Base-by-base conservation (phyloP, 2,888 invertebrate genomes). In the Auanema sp. region DNA sequence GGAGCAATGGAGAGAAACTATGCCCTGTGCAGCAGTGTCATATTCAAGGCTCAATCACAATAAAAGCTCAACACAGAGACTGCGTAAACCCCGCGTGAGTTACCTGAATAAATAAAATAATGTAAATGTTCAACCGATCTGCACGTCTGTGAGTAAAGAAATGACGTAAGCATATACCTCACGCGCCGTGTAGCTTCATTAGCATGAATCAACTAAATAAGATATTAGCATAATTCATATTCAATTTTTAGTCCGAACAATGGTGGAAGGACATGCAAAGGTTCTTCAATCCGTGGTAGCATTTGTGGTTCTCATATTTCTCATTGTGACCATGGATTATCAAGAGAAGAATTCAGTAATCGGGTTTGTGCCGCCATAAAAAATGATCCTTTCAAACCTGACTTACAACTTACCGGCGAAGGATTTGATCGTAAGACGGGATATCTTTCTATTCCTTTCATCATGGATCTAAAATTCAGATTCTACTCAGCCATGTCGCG, bases 71-170 rank as follows among this genome's bases (percentile, higher is more conserved):
- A 52, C 70, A 78, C 33, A 64, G 83, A 51, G 80, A 77, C 23
- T 83, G 83, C 66, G 80, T 83, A 11, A 68, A 77, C 58, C 83
- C 83, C 25, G 80, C 83, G 83, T 83, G 57, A 66, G 79, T 60
- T 55, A 41, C 41, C 55, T 16, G 4, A 47, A 33, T 1, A 12
- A 24, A 25, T 44, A 44, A 21, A 10, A 42, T 40, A 25, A n/a
- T 24, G 24, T 33, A 53, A 40, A 14, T n/a, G 57, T 42, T n/a
- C 18, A 61, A 11, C 40, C 63, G 6, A 58, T 11, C 18, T 12
- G 10, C 16, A 47, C 16, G 47, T 47, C 16, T 47, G 11, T 11
- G 18, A 47, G 2, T 1, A 21, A 47, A 18, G 47, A 47, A 47
- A 47, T 47, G 18, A 21, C 1, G 16, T 47, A 18, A 47, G 8